Conservation (phyloP, 2,797 vertebrate species). For the Spinus pinus region DNA sequence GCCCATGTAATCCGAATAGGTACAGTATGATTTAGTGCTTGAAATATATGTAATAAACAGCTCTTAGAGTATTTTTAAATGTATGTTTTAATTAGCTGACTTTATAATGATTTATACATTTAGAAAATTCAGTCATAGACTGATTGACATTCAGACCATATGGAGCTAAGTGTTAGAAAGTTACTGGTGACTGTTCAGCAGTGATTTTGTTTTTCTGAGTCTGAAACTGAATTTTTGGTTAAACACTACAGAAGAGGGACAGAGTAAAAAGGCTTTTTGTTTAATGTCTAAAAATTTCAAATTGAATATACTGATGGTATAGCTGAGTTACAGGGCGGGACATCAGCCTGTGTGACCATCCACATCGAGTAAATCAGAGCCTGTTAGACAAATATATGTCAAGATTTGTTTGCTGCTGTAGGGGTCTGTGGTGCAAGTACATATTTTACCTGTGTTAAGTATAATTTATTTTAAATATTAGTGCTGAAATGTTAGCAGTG, state of each 20-base stretch:
- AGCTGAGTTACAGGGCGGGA: neutral
- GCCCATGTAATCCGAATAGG: constrained; percentile 97
- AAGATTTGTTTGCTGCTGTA: neutral
- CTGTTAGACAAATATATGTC: neutral
- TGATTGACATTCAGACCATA: neutral
- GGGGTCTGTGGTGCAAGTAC: neutral
- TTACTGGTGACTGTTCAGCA: neutral
- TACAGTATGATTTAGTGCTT: constrained; percentile 69
- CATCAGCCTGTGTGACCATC: neutral
- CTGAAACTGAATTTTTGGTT: neutral
- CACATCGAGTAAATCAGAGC: neutral
- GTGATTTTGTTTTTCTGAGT: neutral
- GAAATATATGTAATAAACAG: neutral
- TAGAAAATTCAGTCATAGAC: neutral
- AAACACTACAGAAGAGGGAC: neutral
- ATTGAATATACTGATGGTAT: neutral
- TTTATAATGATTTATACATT: neutral
- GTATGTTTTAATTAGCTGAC: neutral
- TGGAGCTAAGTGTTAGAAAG: neutral
- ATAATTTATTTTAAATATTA: neutral
- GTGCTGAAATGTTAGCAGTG: neutral
- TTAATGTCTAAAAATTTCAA: neutral
- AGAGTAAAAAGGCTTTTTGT: neutral
- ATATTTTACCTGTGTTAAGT: neutral
- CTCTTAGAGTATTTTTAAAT: neutral